Base-by-base conservation (phyloP, 1,140 invertebrate genomes). In the Heterodera schachtii region DNA sequence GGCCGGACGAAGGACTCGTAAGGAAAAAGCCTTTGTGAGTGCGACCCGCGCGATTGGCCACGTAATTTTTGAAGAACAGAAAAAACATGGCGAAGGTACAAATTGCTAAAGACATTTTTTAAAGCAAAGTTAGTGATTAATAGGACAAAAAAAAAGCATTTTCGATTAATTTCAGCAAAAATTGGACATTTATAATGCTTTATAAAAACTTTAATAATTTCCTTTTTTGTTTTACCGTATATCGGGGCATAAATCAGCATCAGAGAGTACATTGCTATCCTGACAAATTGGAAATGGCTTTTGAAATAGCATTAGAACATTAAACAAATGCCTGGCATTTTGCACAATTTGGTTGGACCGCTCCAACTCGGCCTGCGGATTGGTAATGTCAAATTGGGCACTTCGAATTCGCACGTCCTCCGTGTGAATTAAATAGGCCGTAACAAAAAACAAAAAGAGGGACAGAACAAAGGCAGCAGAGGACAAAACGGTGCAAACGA, bases 191-290 rank as follows among this genome's bases (percentile, higher is more conserved):
- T 11, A 11, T 8, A 52, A 52, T 52, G 11, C 49, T 6, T n/a
- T n/a, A n/a, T n/a, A n/a, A n/a, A n/a, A n/a, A n/a, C 6, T 52
- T 52, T 52, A 11, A 8, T 52, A 52, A 19, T n/a, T 49, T 3
- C 19, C 66, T 41, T 71, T 31, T 31, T 31, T 31, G 47, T 78
- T 64, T 78, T 82, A 85, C 87, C 86, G 70, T 89, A 82, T 52
- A 88, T 78, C 7, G 88, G 87, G 8, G 80, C 79, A 64, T 89
- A 84, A 66, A 88, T 80, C 81, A 90, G 84, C n/a, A 88, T 82
- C 46, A 89, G 80, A 73, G 80, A 84, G 75, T 88, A 90, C 88
- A 88, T 89, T 7, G 87, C 88, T 21, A 88, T 83, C 60, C 79
- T 75, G 16, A 69, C 47, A n/a, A 74, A 19, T 46, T 49, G 11